phyloP scores from a whole-genome alignment of 2,113 vertebrate species.

The Chaetura pelagica region DNA sequence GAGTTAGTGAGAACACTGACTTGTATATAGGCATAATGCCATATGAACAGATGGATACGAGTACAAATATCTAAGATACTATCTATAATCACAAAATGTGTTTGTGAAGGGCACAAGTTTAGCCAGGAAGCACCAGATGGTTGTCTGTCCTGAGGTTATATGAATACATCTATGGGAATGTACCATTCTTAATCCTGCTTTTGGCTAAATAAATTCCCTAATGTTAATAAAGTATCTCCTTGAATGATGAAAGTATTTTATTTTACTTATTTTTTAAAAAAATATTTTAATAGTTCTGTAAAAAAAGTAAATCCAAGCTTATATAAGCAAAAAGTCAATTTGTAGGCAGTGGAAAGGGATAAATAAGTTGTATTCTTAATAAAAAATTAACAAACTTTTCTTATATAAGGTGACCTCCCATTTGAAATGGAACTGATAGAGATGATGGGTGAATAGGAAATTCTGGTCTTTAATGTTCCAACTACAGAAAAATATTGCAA shows the following conservation, averaged over 20 bases:
- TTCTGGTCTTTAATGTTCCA: background rate
- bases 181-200: background rate
- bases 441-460: background rate
- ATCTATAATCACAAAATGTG: constrained; percentile 35
- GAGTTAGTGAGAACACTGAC: background rate
- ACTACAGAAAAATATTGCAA: background rate
- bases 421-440: background rate
- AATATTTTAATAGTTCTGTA: background rate
- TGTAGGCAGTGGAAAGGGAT: background rate
- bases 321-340: background rate
- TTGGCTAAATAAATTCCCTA: background rate
- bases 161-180: background rate
- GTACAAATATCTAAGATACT: constrained; percentile 26
- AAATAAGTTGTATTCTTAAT: background rate
- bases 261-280: background rate
- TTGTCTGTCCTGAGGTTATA: constrained; percentile 23
- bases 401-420: background rate
- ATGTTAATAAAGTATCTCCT: background rate
- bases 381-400: background rate
- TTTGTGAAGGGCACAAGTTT: constrained; percentile 40
- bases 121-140: constrained; percentile 50
- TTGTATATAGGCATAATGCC: background rate
- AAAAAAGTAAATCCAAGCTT: background rate
- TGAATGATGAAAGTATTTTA: background rate
- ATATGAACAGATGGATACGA: constrained; percentile 42